A percentile compares a stretch with the other conserved stretches of the same genome.
phyloP scores from a whole-genome alignment of 2,113 vertebrate species.

The Canis aureus region DNA sequence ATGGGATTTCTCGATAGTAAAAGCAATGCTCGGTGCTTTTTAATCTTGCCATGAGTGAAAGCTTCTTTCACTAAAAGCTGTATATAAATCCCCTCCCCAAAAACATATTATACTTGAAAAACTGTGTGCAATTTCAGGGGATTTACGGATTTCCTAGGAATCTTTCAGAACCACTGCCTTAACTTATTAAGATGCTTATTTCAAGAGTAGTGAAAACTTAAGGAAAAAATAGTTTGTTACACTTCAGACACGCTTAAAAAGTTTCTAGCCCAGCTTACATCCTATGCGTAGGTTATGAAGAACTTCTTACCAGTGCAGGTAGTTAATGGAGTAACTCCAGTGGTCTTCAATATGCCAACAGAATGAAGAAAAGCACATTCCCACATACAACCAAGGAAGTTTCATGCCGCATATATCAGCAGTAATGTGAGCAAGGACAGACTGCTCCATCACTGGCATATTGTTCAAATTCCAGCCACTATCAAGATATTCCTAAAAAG shows the following conservation, averaged over 20 bases:
- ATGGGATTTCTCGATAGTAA: not conserved
- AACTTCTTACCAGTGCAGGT: conserved; percentile 95
- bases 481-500: conserved; percentile 94
- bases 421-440: conserved; percentile 97
- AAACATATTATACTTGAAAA: not conserved
- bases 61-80: not conserved
- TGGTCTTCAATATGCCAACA: conserved; percentile 99
- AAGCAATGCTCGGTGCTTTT: not conserved
- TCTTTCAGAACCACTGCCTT: not conserved
- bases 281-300: not conserved
- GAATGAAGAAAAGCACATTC: conserved; percentile 99
- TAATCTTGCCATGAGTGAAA: not conserved
- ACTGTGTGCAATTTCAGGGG: not conserved
- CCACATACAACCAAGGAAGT: conserved; percentile 98
- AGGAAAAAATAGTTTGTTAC: not conserved
- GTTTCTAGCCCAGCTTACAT: not conserved
- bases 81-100: no score
- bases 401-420: conserved; percentile 99
- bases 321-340: conserved; percentile 99
- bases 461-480: conserved; percentile 99
- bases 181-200: not conserved
- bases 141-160: not conserved
- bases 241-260: not conserved
- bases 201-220: not conserved
- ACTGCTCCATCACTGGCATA: conserved; percentile 98